Conservation (phyloP, 1,140 invertebrate genomes). For the Lerema accius region DNA sequence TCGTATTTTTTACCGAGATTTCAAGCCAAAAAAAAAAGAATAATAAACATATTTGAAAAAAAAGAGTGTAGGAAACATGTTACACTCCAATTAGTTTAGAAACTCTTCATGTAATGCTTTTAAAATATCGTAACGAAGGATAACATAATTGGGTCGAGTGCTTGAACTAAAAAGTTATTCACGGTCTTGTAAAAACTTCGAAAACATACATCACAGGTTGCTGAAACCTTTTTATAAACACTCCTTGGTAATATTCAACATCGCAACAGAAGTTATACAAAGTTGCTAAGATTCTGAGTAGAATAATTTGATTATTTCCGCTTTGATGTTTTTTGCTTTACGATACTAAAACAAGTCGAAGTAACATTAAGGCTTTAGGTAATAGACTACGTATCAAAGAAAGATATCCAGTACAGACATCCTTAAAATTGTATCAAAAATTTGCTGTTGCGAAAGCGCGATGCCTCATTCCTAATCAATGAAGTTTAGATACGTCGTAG, state of each 20-base stretch:
- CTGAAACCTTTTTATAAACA: neutral
- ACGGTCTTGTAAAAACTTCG: neutral
- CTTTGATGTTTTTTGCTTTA: slow-evolving; percentile 13
- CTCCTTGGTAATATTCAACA: slow-evolving; percentile 22
- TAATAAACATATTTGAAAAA: too few species aligned
- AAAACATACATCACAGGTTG: neutral
- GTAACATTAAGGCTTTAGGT: slow-evolving; percentile 15
- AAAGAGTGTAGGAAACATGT: too few species aligned
- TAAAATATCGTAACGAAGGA: too few species aligned
- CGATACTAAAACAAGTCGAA: slow-evolving; percentile 23
- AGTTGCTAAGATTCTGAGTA: slow-evolving; percentile 4
- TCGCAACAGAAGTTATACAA: slow-evolving; percentile 15
- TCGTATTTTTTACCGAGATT: too few species aligned
- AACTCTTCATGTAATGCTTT: too few species aligned
- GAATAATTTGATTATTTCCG: slow-evolving; percentile 23
- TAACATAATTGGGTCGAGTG: neutral
- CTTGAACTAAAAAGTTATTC: neutral
- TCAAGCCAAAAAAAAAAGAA: too few species aligned
- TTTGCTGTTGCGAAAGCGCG: too few species aligned
- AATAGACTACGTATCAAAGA: neutral
- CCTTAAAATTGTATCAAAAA: too few species aligned
- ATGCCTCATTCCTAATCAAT: too few species aligned
- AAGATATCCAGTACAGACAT: neutral
- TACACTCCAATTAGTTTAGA: too few species aligned
- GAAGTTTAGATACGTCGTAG: too few species aligned